Evolutionary conservation across 2,888 invertebrate species (phyloP).

Genomic region (Hedychridium roseum): DNA sequence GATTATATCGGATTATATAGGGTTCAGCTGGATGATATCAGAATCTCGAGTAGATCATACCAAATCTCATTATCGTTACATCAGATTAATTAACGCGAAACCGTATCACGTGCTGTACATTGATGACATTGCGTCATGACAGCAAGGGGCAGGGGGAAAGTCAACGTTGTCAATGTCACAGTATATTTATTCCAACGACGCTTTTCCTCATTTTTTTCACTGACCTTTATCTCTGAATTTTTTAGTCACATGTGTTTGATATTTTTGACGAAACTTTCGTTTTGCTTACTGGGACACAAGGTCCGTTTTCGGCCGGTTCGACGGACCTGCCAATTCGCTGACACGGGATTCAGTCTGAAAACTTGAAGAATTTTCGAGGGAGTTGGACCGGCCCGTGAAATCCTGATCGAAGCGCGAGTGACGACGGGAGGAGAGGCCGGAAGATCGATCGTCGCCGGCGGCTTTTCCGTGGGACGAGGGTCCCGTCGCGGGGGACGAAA

Average conservation of each 20-base stretch:
- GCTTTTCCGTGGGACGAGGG: background rate
- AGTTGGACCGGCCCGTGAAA: slow-evolving; percentile 10
- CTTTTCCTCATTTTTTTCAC: slow-evolving; percentile 3
- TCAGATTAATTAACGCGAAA: slow-evolving; percentile 29
- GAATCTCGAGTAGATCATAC: slow-evolving; percentile 26
- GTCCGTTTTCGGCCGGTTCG: too few relatives aligned
- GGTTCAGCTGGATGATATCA: slow-evolving; percentile 17
- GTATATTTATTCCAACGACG: too few relatives aligned
- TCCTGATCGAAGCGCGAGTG: slow-evolving; percentile 25
- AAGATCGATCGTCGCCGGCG: slow-evolving; percentile 16
- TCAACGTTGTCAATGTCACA: too few relatives aligned
- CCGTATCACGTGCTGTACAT: too few relatives aligned
- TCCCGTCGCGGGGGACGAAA: slow-evolving; percentile 10
- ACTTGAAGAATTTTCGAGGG: slow-evolving; percentile 21
- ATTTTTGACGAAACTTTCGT: too few relatives aligned
- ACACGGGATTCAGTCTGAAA: slow-evolving; percentile 12
- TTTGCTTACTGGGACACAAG: too few relatives aligned
- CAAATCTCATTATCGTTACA: slow-evolving; percentile 28
- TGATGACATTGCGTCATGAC: too few relatives aligned
- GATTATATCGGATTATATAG: slow-evolving; percentile 22
- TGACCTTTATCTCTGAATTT: too few relatives aligned
- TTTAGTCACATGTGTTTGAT: too few relatives aligned
- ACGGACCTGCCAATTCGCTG: too few relatives aligned
- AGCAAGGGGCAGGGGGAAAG: too few relatives aligned
- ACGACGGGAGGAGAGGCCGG: slow-evolving; percentile 6